Percentiles rank a stretch among this genome's conserved stretches.
phyloP scores from a whole-genome alignment of 2,797 vertebrate species.

The Neosilurus hyrtlii region DNA sequence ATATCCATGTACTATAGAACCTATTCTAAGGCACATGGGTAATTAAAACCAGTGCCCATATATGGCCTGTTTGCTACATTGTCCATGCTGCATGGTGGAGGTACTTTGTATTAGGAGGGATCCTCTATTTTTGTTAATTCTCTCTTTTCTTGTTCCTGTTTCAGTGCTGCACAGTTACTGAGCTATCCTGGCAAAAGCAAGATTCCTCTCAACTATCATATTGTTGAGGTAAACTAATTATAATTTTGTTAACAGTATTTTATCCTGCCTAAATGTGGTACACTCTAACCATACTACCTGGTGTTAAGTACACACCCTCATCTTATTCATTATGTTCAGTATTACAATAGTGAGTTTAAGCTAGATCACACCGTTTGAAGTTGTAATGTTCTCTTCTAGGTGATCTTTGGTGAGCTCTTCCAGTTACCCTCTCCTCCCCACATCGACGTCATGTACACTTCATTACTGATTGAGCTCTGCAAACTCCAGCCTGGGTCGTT shows the following conservation, averaged over 20 bases:
- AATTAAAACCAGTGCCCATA: too few species aligned
- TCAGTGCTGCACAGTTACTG: conserved; percentile 86
- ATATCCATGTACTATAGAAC: too few species aligned
- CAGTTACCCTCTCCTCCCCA: conserved; percentile 87
- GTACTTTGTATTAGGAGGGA: too few species aligned
- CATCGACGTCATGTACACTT: conserved; percentile 95
- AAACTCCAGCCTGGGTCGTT: conserved; percentile 96
- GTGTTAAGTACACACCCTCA: neutral
- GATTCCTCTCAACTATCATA: conserved; percentile 98
- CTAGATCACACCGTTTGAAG: neutral
- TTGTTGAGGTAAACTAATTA: conserved; percentile 84
- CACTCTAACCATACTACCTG: neutral
- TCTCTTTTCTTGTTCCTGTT: conserved; percentile 36
- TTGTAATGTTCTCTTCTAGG: conserved; percentile 68
- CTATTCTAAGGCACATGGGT: too few species aligned
- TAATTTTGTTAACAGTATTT: neutral
- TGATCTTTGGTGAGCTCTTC: conserved; percentile 94
- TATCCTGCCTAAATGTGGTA: neutral
- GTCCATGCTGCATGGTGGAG: too few species aligned
- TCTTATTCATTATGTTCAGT: neutral
- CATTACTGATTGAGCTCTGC: conserved; percentile 94
- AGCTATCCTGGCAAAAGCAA: conserved; percentile 98
- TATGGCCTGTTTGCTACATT: too few species aligned
- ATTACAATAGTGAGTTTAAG: neutral
- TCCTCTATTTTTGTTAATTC: too few species aligned